Evolutionary conservation across 2,113 vertebrate genomes (phyloP), one percentile per base, ranked within the genome.

Genomic region (Deroptyus accipitrinus): DNA sequence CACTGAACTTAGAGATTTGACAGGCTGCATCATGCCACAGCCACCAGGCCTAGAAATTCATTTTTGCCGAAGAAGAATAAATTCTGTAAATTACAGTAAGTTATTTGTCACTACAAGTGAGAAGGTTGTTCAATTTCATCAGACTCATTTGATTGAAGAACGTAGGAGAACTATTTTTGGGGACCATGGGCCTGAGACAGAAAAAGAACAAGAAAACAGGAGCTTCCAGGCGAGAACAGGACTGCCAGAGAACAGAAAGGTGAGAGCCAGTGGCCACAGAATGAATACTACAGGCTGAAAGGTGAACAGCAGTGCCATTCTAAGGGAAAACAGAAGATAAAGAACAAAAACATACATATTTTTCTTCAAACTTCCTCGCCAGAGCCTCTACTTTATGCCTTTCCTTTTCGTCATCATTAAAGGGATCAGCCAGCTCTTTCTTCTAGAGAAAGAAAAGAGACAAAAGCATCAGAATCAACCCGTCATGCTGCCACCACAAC

Each of bases 301-400:
- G 61, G 49, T n/a, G 30, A 54, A 31, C 76, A 85, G 61, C 68
- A 25, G 20, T 54, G 11, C 57, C 57, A n/a, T 30, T 39, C 55
- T 11, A 70, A 52, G 42, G 9, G 49, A 78, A 10, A 72, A 68
- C 4, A 17, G 1, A 46, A 28, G 5, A 68, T 2, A 41, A 88
- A 74, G 12, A 46, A 68, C 12, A 46, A 57, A 77, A 72, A 97
- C 99, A 97, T 97, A 99, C 99, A 64, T 99, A 99, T 99, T 99
- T 99, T 88, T 98, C 98, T 97, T 99, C 99, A 82, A 99, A 98
- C 90, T 97, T 98, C 94, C 96, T 98, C 37, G 98, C 98, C 82
- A 99, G 97, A 22, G 97, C 97, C 88, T 98, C 98, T 24, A 98
- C 95, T 96, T 99, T 98, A 78, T 98, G 98, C 9, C 97, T 97